Base-by-base conservation (phyloP, 2,888 invertebrate genomes). In the Zygothrica quintamaculata region DNA sequence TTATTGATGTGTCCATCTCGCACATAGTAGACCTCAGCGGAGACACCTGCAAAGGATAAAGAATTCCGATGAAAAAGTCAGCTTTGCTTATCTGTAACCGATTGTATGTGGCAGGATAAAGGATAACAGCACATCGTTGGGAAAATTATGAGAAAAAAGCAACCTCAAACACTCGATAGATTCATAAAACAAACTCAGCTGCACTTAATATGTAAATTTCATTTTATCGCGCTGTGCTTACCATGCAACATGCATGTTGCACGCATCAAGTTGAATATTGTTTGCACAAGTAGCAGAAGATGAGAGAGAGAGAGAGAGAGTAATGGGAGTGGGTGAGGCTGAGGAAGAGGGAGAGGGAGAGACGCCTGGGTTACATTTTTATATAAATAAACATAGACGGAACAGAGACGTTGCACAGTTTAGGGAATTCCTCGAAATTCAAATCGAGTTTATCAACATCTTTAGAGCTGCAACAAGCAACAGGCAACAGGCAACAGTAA, bases 11-110 rank as follows among this genome's bases (percentile, higher is more conserved):
- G 94, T 1, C 98, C 98, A 86, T 97, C 96, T 58, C 96, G 93
- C 34, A 98, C 97, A 91, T 98, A 98, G 92, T 95, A 98, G 74
- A 98, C 92, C 91, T 97, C 96, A 6, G 96, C 96, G 50, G 95
- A 94, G 74, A 97, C 92, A 89, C 97, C 97, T 97, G 93, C 1
- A 11, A 3, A 31, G n/a, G 18, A 22, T n/a, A n/a, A n/a, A n/a
- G n/a, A n/a, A n/a, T n/a, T n/a, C n/a, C n/a, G n/a, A n/a, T n/a
- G n/a, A n/a, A n/a, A n/a, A n/a, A n/a, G n/a, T n/a, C n/a, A n/a
- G n/a, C n/a, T n/a, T n/a, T n/a, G n/a, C n/a, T n/a, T n/a, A n/a
- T n/a, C n/a, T n/a, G n/a, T n/a, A n/a, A n/a, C n/a, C n/a, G n/a
- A n/a, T n/a, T n/a, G n/a, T n/a, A n/a, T n/a, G n/a, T n/a, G n/a